These are phyloP conservation scores for Phylloscopus trochiloides DNA, from an alignment of 2,113 vertebrate species.

Conservation along the genomic window DNA sequence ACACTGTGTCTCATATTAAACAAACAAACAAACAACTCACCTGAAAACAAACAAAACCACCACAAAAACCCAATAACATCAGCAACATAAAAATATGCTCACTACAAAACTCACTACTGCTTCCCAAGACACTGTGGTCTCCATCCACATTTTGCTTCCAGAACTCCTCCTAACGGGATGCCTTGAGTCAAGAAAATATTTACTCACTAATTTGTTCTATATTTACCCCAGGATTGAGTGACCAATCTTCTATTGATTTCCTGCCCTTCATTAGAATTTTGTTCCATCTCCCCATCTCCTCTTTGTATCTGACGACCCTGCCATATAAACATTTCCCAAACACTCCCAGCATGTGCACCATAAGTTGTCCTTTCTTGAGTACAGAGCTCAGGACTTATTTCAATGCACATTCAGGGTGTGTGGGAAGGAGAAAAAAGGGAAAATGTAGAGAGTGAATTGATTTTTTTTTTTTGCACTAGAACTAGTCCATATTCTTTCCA, in stretches of 20 bases:
- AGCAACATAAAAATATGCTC: neutral
- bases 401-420: neutral
- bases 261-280: neutral
- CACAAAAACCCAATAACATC: neutral
- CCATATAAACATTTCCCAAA: neutral
- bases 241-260: neutral
- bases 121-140: neutral
- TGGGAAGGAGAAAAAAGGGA: neutral
- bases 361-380: neutral
- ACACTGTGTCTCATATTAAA: no score
- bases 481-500: conserved; percentile 5
- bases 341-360: neutral
- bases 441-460: neutral
- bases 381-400: neutral
- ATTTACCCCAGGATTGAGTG: neutral
- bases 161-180: neutral
- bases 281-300: neutral
- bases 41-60: neutral
- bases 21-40: neutral
- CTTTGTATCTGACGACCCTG: neutral
- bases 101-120: neutral
- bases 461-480: neutral
- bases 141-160: neutral
- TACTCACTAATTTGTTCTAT: neutral
- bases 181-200: neutral